Percentiles rank a stretch among this genome's conserved stretches.
phyloP scores from a whole-genome alignment of 35 echinoderm and acorn worm species.

The Acanthaster planci region DNA sequence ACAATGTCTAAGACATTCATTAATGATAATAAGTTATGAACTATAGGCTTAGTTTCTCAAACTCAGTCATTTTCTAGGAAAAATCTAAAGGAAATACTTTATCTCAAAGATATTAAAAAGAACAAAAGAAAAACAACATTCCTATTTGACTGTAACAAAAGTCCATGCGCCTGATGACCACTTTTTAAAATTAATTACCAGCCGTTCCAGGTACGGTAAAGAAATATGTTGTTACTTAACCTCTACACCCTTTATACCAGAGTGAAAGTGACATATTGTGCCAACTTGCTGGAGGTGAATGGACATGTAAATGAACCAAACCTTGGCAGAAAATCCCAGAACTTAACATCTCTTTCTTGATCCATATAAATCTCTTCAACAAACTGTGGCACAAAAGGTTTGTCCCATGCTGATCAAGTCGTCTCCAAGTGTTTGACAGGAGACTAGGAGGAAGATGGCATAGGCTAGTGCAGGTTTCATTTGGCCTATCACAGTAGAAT shows the following conservation, averaged over 20 bases:
- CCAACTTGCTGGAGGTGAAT: conserved; percentile 19
- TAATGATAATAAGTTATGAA: too few relatives aligned
- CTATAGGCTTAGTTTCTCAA: too few relatives aligned
- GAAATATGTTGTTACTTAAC: neutral
- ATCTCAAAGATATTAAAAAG: neutral
- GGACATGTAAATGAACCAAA: conserved; percentile 10
- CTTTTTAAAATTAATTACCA: neutral
- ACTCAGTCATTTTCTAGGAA: too few relatives aligned
- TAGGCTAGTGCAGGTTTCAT: neutral
- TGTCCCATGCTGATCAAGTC: neutral
- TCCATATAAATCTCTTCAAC: neutral
- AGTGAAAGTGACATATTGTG: neutral
- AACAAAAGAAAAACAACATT: neutral
- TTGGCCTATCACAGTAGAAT: neutral
- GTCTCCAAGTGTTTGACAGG: neutral
- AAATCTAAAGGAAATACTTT: too few relatives aligned
- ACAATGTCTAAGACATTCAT: too few relatives aligned
- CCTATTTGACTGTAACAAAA: neutral
- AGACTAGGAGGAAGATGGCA: neutral
- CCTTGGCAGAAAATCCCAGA: neutral
- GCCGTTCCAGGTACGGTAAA: neutral
- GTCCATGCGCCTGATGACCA: neutral
- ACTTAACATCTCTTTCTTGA: neutral
- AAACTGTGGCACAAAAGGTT: conserved; percentile 7
- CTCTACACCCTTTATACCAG: too few relatives aligned